Evolutionary conservation across 1,140 invertebrate species (phyloP).

Genomic region (Scaptomyza pallida): DNA sequence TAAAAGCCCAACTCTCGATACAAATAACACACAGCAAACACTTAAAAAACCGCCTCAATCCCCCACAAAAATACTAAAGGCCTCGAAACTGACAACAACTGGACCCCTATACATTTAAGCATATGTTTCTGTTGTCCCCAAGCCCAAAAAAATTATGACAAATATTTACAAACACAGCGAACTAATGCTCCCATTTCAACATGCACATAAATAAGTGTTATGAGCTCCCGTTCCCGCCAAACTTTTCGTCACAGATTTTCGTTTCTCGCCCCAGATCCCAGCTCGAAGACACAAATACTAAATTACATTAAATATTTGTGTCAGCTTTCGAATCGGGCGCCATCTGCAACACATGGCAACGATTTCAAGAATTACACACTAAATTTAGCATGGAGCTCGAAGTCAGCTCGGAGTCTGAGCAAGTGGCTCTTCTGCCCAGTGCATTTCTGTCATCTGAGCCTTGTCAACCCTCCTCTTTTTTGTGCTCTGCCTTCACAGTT

Average conservation of each 20-base stretch:
- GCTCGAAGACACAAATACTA: constrained; percentile 2
- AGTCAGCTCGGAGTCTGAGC: constrained; percentile 12
- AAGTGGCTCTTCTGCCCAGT: constrained; percentile 19
- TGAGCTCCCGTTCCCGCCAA: constrained; percentile 56
- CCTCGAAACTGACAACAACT: constrained; percentile 3
- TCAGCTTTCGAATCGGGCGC: constrained; percentile 49
- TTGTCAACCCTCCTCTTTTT: not conserved
- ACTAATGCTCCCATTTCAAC: constrained; percentile 82
- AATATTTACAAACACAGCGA: constrained; percentile 77
- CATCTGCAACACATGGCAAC: constrained; percentile 72
- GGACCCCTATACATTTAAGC: constrained; percentile 17
- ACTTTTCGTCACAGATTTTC: constrained; percentile 73
- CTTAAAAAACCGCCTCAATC: constrained; percentile 23
- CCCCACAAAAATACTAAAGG: constrained; percentile 19
- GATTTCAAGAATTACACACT: constrained; percentile 79
- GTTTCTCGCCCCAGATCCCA: constrained; percentile 48
- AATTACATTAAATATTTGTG: constrained; percentile 62
- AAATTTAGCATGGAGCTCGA: constrained; percentile 65
- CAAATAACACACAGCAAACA: constrained; percentile 42
- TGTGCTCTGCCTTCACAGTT: constrained; percentile 8
- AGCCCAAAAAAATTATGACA: constrained; percentile 64
- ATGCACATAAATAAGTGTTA: constrained; percentile 78
- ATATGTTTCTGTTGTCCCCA: constrained; percentile 31
- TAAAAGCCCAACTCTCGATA: constrained; percentile 64
- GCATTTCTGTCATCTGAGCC: not conserved